These are phyloP conservation scores for Anseranas semipalmata DNA, from an alignment of 2,113 vertebrate species.

Conservation along the genomic window DNA sequence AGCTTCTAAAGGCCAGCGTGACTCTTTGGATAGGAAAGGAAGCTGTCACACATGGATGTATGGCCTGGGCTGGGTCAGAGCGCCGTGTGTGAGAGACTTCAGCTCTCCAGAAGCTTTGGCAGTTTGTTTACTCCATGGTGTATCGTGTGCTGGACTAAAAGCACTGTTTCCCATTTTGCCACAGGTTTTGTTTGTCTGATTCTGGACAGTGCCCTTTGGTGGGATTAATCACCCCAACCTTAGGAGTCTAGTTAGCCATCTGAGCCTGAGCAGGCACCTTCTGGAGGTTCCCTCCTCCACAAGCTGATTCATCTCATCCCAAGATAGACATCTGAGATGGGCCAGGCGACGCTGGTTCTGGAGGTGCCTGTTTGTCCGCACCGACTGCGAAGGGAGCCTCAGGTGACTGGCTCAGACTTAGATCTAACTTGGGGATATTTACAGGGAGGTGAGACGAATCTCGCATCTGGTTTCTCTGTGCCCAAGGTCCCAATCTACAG, in stretches of 20 bases:
- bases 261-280: neutral
- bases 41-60: fast-evolving
- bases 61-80: neutral
- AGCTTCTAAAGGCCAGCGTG: neutral
- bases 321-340: neutral
- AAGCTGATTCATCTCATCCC: neutral
- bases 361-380: neutral
- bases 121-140: neutral
- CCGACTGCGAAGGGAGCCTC: neutral
- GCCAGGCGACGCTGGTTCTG: neutral
- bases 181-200: neutral
- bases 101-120: neutral
- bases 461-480: neutral
- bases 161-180: neutral
- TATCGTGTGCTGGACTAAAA: neutral
- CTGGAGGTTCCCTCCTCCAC: neutral
- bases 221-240: neutral
- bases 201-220: neutral
- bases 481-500: neutral
- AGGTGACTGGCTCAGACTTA: neutral
- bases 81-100: fast-evolving
- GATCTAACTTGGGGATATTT: neutral
- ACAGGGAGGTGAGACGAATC: neutral
- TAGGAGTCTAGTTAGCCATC: neutral
- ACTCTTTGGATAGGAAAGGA: neutral